These are phyloP conservation scores for Liasis olivaceus DNA, from an alignment of 2,797 vertebrate species.

Conservation along the genomic window DNA sequence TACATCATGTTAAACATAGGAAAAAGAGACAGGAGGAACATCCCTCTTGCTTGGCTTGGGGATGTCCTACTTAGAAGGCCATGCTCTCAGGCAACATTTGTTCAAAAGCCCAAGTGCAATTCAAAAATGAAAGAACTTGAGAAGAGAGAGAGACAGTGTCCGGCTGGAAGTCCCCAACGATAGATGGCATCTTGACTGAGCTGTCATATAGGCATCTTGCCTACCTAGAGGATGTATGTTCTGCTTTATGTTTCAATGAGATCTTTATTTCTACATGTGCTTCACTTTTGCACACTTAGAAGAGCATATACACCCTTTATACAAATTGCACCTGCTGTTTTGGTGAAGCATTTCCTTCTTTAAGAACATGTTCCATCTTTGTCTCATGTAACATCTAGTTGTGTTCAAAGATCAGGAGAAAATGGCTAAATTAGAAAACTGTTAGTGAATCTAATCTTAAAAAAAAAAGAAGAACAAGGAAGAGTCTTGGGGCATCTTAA, in stretches of 20 bases:
- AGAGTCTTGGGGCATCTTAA: neutral
- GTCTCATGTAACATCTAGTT: neutral
- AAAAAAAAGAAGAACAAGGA: too few relatives aligned
- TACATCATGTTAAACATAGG: neutral
- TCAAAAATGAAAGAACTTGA: too few relatives aligned
- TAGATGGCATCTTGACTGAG: neutral
- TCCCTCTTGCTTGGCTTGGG: neutral
- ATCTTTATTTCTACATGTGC: too few relatives aligned
- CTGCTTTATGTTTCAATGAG: too few relatives aligned
- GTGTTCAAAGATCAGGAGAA: neutral
- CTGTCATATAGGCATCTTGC: too few relatives aligned
- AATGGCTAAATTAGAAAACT: neutral
- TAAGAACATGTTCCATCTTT: too few relatives aligned
- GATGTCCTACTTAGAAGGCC: neutral
- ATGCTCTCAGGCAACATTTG: neutral
- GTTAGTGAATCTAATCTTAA: neutral
- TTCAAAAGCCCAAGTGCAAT: neutral
- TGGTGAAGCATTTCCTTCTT: too few relatives aligned
- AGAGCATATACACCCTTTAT: too few relatives aligned
- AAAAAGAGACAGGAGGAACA: neutral
- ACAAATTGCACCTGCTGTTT: too few relatives aligned
- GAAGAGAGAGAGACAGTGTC: too few relatives aligned
- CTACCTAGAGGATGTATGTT: too few relatives aligned
- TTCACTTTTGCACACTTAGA: too few relatives aligned
- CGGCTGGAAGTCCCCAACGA: neutral